Percentiles rank a stretch among this genome's conserved stretches.
Evolutionary conservation across 2,113 vertebrate genomes (phyloP).

Genomic region (Triplophysa dalaica): DNA sequence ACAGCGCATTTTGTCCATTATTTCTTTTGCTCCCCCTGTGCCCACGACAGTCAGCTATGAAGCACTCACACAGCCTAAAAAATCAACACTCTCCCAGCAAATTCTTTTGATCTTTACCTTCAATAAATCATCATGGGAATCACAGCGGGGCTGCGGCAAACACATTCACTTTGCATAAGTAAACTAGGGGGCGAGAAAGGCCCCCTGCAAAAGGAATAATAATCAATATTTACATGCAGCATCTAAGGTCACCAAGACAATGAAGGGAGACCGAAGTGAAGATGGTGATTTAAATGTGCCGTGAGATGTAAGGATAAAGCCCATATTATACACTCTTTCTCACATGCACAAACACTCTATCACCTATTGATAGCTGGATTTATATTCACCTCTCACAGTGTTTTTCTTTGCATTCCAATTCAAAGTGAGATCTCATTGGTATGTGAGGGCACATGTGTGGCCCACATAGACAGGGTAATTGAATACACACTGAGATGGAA

Average conservation of each 20-base stretch:
- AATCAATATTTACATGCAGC: conserved; percentile 20
- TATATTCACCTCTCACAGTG: conserved; percentile 6
- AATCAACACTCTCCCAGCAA: not conserved
- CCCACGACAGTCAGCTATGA: conserved; percentile 44
- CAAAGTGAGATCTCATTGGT: conserved; percentile 17
- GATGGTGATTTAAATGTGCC: conserved; percentile 37
- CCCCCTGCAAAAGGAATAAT: not conserved
- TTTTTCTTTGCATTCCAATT: conserved; percentile 2
- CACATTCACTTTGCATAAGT: not conserved
- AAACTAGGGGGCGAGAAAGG: not conserved
- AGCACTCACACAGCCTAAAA: conserved; percentile 3
- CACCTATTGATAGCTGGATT: conserved; percentile 2
- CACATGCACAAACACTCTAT: not conserved
- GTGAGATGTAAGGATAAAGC: conserved; percentile 32
- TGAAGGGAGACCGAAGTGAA: conserved; percentile 1
- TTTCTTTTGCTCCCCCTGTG: conserved; percentile 60
- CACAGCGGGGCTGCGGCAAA: not conserved
- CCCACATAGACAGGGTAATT: conserved; percentile 36
- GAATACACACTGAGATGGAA: conserved; percentile 28
- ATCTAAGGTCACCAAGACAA: conserved; percentile 25
- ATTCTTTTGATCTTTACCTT: not conserved
- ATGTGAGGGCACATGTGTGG: conserved; percentile 14
- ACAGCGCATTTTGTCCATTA: conserved; percentile 58
- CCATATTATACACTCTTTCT: conserved; percentile 12
- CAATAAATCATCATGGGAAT: not conserved